Percentiles rank a stretch among this genome's conserved stretches.
Conservation (phyloP, 2,888 invertebrate species). For the Neoaliturus tenellus region DNA sequence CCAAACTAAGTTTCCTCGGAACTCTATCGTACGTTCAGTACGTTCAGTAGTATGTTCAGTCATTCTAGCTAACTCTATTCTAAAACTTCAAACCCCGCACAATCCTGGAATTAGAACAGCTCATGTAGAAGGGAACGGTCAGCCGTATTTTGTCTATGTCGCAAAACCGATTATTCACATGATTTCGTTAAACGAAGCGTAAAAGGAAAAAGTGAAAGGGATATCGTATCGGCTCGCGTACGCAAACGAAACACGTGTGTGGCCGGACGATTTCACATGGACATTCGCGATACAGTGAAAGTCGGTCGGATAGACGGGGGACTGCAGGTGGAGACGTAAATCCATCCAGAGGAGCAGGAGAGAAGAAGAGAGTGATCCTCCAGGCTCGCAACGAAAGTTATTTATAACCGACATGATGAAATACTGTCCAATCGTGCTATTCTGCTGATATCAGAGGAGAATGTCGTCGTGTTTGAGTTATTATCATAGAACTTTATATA, state of each 20-base stretch:
- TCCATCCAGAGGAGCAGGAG: not conserved
- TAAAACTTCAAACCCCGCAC: too few relatives aligned
- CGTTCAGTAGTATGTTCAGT: too few relatives aligned
- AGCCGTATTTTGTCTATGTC: not conserved
- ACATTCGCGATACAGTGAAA: slow-evolving; percentile 23
- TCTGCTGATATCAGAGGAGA: too few relatives aligned
- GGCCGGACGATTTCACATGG: slow-evolving; percentile 17
- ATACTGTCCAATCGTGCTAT: too few relatives aligned
- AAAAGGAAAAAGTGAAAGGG: slow-evolving; percentile 15
- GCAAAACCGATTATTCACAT: not conserved
- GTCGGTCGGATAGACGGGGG: not conserved
- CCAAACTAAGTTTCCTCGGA: too few relatives aligned
- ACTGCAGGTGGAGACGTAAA: not conserved
- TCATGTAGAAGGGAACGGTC: not conserved
- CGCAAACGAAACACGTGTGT: slow-evolving; percentile 10
- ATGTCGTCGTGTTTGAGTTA: too few relatives aligned
- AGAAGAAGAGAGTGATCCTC: not conserved
- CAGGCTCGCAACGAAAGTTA: not conserved
- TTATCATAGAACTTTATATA: too few relatives aligned
- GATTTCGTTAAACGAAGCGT: slow-evolving; percentile 10
- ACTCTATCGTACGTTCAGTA: too few relatives aligned
- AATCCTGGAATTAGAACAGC: too few relatives aligned
- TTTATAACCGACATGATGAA: not conserved
- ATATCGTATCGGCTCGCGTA: not conserved
- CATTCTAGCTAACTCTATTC: too few relatives aligned